Conservation (phyloP, 1,140 invertebrate species). For the Brachystomella parvula region DNA sequence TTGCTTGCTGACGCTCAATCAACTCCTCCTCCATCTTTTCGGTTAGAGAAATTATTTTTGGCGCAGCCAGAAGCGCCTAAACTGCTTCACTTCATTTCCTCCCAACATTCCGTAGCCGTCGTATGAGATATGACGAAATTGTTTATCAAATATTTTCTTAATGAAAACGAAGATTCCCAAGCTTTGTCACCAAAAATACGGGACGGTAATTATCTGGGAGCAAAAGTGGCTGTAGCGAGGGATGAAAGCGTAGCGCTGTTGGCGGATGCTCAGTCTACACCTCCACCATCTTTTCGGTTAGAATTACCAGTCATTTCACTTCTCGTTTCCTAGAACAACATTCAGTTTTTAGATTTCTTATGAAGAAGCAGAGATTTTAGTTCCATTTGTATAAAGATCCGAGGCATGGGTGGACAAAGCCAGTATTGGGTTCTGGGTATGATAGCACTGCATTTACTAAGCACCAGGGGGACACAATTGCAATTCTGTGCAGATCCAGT, state of each 20-base stretch:
- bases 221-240: slow-evolving; percentile 7
- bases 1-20: slow-evolving; percentile 36
- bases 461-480: slow-evolving; percentile 37
- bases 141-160: background rate
- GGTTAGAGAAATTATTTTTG: slow-evolving; percentile 28
- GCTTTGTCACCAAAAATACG: slow-evolving; percentile 18
- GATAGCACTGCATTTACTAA: slow-evolving; percentile 20
- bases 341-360: no score
- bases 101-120: slow-evolving; percentile 1
- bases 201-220: slow-evolving; percentile 6
- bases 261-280: slow-evolving; percentile 30
- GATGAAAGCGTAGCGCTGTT: slow-evolving; percentile 11
- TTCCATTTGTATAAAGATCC: slow-evolving; percentile 19
- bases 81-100: background rate
- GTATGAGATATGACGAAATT: background rate
- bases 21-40: slow-evolving; percentile 37
- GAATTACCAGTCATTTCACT: background rate
- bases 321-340: background rate
- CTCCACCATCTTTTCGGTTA: slow-evolving; percentile 32
- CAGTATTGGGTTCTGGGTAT: slow-evolving; percentile 15
- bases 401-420: slow-evolving; percentile 22
- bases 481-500: slow-evolving; percentile 36
- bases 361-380: background rate
- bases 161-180: slow-evolving; percentile 9
- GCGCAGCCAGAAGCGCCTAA: slow-evolving; percentile 11